Percentiles rank a stretch among this genome's conserved stretches.
Evolutionary conservation across 2,113 vertebrate genomes (phyloP).

Genomic region (Colaptes auratus): DNA sequence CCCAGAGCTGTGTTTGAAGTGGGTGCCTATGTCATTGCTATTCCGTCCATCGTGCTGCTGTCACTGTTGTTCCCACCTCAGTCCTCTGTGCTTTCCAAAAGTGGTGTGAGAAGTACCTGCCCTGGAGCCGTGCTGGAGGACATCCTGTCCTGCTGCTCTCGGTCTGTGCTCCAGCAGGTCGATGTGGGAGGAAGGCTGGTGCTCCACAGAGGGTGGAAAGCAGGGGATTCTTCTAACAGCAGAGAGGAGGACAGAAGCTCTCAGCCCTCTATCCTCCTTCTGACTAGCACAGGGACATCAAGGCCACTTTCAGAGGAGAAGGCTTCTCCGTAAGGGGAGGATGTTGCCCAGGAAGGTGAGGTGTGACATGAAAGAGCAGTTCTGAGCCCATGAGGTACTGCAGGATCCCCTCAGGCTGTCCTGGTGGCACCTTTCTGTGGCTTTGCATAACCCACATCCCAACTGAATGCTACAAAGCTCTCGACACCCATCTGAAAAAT

Average conservation of each 20-base stretch:
- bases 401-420: not conserved
- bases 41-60: not conserved
- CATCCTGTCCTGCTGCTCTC: accelerated
- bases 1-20: conserved; percentile 2
- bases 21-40: not conserved
- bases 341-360: not conserved
- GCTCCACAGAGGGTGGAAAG: not conserved
- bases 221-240: not conserved
- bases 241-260: not conserved
- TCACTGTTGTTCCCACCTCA: not conserved
- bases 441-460: accelerated
- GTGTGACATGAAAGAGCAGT: not conserved
- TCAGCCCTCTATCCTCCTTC: not conserved
- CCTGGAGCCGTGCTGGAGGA: accelerated
- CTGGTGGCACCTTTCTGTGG: accelerated
- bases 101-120: not conserved
- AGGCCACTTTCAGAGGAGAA: not conserved
- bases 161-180: not conserved
- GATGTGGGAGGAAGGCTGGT: not conserved
- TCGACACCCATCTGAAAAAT: not conserved
- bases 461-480: not conserved
- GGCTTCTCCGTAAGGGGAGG: not conserved
- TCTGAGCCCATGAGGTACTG: accelerated
- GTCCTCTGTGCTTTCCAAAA: accelerated
- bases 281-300: accelerated